Base-by-base conservation (phyloP, 23 tunicate species). In the Pegea sp. region DNA sequence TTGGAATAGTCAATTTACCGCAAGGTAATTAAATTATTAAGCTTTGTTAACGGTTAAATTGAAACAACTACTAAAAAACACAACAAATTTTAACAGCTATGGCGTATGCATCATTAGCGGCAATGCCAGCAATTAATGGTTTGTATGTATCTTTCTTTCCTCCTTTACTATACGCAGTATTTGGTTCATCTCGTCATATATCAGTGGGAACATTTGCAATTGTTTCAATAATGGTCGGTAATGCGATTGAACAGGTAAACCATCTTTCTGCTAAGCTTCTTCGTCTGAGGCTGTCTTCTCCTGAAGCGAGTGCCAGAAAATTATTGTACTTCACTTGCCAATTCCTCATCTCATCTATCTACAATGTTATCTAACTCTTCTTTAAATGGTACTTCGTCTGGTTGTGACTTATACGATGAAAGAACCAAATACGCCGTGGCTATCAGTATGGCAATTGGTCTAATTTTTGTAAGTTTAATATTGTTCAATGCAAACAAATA, bases 181-280 rank as follows among this genome's bases (percentile, higher is more conserved):
- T 84, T 21, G 95, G 84, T 3, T 67, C 95, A 7, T 58, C 78
- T 27, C 57, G 53, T 1, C 95, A 84, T 30, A 27, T 84, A 0
- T 84, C 95, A 21, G 63, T 84, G 32, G 95, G 95, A 1, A 84
- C 95, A 1, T 84, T 84, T 61, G 95, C 95, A 0, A 72, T 84
- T 22, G 60, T 74, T 31, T 67, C 77, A 18, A 64, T 84, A 2
- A 74, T 84, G 86, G 52, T 68, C 11, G 86, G 77, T 0, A 64
- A 73, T n/a, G 95, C 68, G 21, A 58, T 84, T 42, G 71, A 62
- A 24, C 50, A 73, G 59, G 81, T 67, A 56, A 56, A 63, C 34
- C n/a, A 27, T 4, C 22, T 30, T 24, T 26, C 20, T 26, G 6
- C 13, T 56, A 8, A 8, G 46, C 16, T 38, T 38, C 16, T 8